A percentile compares a stretch with the other conserved stretches of the same genome.
Conservation (phyloP, 2,888 invertebrate genomes). For the Tachina grossa region DNA sequence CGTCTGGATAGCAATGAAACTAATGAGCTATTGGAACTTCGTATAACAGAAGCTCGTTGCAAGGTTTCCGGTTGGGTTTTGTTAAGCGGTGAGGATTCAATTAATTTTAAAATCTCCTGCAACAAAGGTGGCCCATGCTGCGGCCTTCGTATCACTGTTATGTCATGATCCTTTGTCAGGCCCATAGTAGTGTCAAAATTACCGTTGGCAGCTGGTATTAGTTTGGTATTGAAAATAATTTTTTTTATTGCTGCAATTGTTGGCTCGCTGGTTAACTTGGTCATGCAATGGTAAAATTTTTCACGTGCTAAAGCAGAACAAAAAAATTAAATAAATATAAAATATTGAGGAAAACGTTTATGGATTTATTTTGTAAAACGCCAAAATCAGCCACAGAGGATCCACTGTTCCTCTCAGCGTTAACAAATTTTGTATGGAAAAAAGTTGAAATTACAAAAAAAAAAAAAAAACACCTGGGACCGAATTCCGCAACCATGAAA, state of each 20-base stretch:
- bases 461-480: too few relatives aligned
- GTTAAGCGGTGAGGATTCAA: constrained; percentile 84
- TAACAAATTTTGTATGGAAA: too few relatives aligned
- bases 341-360: too few relatives aligned
- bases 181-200: constrained; percentile 64
- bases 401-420: too few relatives aligned
- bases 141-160: constrained; percentile 82
- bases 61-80: constrained; percentile 80
- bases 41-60: constrained; percentile 79
- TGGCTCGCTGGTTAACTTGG: constrained; percentile 77
- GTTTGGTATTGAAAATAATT: constrained; percentile 68
- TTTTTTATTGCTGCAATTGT: constrained; percentile 77
- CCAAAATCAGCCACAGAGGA: too few relatives aligned
- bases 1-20: constrained; percentile 81
- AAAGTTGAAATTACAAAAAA: too few relatives aligned
- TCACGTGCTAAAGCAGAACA: constrained; percentile 78
- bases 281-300: constrained; percentile 81
- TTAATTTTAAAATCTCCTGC: constrained; percentile 87
- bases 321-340: not conserved
- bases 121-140: constrained; percentile 87
- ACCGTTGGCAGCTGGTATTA: constrained; percentile 38
- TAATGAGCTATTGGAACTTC: constrained; percentile 80
- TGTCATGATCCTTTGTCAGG: constrained; percentile 71
- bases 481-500: too few relatives aligned
- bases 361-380: too few relatives aligned